Conservation (phyloP, 2,888 invertebrate genomes). For the Melinaea menophilus region DNA sequence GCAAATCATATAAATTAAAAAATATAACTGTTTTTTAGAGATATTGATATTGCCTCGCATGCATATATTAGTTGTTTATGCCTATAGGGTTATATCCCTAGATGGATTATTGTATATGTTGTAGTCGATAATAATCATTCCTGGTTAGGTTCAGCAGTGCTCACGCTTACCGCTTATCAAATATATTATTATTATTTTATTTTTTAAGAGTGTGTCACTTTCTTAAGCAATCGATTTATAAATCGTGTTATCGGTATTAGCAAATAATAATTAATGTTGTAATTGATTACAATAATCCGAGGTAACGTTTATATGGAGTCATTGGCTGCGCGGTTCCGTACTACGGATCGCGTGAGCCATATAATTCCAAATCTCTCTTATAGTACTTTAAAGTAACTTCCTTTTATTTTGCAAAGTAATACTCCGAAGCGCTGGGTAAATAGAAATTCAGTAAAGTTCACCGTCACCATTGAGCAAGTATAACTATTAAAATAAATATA, state of each 20-base stretch:
- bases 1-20: no score
- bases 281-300: conserved; percentile 25
- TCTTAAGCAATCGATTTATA: conserved; percentile 6
- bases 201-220: not conserved
- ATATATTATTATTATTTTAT: not conserved
- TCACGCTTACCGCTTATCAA: not conserved
- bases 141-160: no score
- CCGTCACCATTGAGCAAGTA: no score
- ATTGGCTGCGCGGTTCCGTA: not conserved
- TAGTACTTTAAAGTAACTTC: not conserved
- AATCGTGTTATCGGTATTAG: conserved; percentile 17
- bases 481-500: not conserved
- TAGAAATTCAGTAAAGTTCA: no score
- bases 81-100: no score
- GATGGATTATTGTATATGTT: no score
- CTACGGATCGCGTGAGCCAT: not conserved
- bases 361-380: not conserved
- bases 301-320: not conserved
- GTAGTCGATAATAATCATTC: no score
- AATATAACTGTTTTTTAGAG: no score
- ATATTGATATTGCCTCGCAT: no score
- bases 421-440: not conserved
- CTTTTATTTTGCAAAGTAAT: not conserved
- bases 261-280: conserved; percentile 25
- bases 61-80: no score